Evolutionary conservation across 2,113 vertebrate species (phyloP).

Genomic region (Colossoma macropomum): DNA sequence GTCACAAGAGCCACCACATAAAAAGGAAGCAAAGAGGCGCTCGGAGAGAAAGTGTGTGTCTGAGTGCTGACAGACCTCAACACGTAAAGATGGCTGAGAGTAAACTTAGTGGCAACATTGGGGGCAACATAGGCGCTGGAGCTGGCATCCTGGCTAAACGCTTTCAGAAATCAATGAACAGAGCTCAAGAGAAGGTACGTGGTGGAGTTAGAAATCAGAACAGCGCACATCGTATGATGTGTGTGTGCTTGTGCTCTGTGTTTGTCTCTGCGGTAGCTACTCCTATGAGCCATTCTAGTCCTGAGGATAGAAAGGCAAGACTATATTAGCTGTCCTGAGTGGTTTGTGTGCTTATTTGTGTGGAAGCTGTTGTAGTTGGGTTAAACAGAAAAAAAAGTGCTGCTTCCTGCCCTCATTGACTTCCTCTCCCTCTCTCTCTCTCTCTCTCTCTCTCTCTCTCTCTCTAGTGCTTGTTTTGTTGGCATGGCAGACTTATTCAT

Average conservation of each 20-base stretch:
- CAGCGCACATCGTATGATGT: background rate
- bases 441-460: background rate
- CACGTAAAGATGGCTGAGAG: slow-evolving; percentile 86
- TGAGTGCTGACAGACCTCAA: background rate
- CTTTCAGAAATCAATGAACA: slow-evolving; percentile 89
- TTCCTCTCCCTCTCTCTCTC: slow-evolving; percentile 34
- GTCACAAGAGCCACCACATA: slow-evolving; percentile 32
- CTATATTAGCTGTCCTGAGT: background rate
- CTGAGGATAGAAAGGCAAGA: background rate
- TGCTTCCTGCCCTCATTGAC: slow-evolving; percentile 49
- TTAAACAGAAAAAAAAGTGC: background rate
- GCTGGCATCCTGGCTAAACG: slow-evolving; percentile 90
- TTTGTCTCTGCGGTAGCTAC: background rate
- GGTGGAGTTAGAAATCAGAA: slow-evolving; percentile 26
- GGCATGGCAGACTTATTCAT: background rate
- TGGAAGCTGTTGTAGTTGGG: background rate
- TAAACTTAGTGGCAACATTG: slow-evolving; percentile 70
- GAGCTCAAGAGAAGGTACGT: slow-evolving; percentile 93
- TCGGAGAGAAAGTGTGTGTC: slow-evolving; percentile 6
- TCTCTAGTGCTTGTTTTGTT: background rate
- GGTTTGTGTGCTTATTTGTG: background rate
- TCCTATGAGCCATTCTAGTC: background rate
- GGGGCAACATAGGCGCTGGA: slow-evolving; percentile 76
- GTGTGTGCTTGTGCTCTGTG: background rate
- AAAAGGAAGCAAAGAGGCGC: slow-evolving; percentile 57